phyloP scores from a whole-genome alignment of 2,797 vertebrate genomes.

The Carapus acus region DNA sequence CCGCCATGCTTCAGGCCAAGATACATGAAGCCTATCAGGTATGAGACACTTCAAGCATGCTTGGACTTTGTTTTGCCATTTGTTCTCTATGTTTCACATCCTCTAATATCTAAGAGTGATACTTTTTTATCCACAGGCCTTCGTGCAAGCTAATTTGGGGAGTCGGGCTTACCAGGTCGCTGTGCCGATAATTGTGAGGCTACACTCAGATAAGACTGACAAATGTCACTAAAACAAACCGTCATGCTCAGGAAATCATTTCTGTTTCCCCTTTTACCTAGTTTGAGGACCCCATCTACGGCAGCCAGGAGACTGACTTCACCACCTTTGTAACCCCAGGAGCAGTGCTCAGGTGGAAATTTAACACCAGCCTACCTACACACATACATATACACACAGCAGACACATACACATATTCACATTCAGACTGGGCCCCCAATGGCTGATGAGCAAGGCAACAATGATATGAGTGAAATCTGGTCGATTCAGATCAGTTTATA shows the following conservation, averaged over 20 bases:
- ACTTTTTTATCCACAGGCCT: constrained; percentile 53
- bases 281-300: constrained; percentile 77
- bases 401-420: too few relatives aligned
- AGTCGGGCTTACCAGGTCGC: constrained; percentile 63
- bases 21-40: constrained; percentile 75
- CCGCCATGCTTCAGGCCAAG: constrained; percentile 74
- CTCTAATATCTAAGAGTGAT: too few relatives aligned
- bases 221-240: background rate
- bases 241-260: background rate
- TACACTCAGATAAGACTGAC: background rate
- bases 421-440: too few relatives aligned
- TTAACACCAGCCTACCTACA: background rate
- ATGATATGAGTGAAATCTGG: too few relatives aligned
- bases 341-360: constrained; percentile 72
- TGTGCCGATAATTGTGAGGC: constrained; percentile 72
- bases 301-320: constrained; percentile 71
- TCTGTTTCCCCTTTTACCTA: constrained; percentile 28
- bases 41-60: background rate
- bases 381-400: background rate
- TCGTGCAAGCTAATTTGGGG: constrained; percentile 64
- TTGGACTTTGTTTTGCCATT: too few relatives aligned
- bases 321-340: constrained; percentile 75
- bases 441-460: too few relatives aligned
- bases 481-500: too few relatives aligned
- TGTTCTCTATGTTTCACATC: too few relatives aligned